These are phyloP conservation scores for Phataginus tricuspis DNA, from an alignment of 2,797 vertebrate genomes.

Conservation along the genomic window DNA sequence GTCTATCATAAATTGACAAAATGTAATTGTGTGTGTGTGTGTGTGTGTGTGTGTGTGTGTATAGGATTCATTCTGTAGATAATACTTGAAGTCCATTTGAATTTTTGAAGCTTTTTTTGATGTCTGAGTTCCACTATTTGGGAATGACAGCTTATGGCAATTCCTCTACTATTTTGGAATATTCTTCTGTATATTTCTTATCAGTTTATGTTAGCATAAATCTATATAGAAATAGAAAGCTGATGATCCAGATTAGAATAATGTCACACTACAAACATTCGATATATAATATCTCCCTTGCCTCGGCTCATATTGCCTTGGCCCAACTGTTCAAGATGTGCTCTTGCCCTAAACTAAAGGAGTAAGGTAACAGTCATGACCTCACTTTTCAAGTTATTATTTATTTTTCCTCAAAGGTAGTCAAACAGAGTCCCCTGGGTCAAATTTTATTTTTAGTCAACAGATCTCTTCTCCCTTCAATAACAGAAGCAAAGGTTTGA, in stretches of 20 bases:
- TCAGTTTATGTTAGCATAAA: neutral
- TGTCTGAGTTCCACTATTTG: neutral
- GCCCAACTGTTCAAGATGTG: neutral
- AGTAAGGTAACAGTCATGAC: neutral
- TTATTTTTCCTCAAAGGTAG: constrained; percentile 25
- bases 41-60: neutral
- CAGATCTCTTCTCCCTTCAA: neutral
- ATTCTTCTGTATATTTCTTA: neutral
- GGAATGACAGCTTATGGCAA: neutral
- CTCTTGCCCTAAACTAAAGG: neutral
- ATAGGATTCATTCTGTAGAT: neutral
- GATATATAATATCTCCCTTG: neutral
- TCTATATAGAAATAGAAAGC: neutral
- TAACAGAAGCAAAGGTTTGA: constrained; percentile 34
- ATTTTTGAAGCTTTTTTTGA: neutral
- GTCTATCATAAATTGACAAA: neutral
- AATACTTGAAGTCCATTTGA: neutral
- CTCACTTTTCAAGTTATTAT: constrained; percentile 51
- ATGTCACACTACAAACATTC: neutral
- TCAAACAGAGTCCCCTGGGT: constrained; percentile 21
- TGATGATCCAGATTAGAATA: neutral
- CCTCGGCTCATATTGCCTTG: neutral
- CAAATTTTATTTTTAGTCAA: constrained; percentile 50
- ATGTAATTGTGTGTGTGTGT: neutral
- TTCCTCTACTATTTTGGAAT: neutral